Evolutionary conservation across 2,113 vertebrate genomes (phyloP), one percentile per base, ranked within the genome.

Genomic region (Canis aureus): DNA sequence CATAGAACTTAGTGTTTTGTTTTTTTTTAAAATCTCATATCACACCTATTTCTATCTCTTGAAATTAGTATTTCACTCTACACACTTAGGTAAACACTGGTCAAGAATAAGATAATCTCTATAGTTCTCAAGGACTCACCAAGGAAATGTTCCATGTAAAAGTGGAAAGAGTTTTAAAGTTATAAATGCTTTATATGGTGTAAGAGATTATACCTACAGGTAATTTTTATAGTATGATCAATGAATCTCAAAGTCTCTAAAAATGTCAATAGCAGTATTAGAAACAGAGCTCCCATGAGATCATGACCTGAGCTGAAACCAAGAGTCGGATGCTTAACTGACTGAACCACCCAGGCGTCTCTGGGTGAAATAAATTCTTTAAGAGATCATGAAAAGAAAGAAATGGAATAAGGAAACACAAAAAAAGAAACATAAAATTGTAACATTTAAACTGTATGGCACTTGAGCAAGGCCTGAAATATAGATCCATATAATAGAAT

Each of bases 151-250:
- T 84, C 32, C 55, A 66, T 59, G 35, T 73, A 81, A 38, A 86
- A 38, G 23, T 59, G 66, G 35, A 60, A 81, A 86, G 38, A 93
- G 51, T 55, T 92, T 97, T 81, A 95, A 71, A 51, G 15, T 29
- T 79, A 93, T 29, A 73, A 73, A 73, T 80, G 13, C 12, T 88
- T 79, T 89, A 51, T 12, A 60, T 73, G 12, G 19, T 64, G 51
- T 35, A 66, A 59, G 71, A 49, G 69, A 74, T 20, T 76, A 81
- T 67, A 16, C 9, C 57, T 81, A 60, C 12, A 74, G 17, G 9
- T 66, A 67, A 38, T 27, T 43, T 80, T 66, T 86, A 67, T 25
- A 81, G 38, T 25, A 93, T n/a, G 76, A 35, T 1, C n/a, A 80
- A 59, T 27, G 67, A 55, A 66, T 9, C 8, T 11, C 3, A 49